Base-by-base conservation (phyloP, 2,113 vertebrate genomes). In the Henicopernis longicauda region DNA sequence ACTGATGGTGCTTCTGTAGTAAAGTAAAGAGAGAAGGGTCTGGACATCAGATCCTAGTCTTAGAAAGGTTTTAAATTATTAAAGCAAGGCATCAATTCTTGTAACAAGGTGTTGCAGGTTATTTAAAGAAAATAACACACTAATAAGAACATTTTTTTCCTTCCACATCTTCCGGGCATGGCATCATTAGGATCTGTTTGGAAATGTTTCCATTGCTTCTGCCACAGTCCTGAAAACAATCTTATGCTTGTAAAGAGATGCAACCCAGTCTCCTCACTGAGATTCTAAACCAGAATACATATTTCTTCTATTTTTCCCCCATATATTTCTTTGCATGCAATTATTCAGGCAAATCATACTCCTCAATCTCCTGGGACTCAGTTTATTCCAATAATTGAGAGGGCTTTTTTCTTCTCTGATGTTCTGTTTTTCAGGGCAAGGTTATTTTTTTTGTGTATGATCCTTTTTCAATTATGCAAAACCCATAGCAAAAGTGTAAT, bases 391-490 rank as follows among this genome's bases (percentile, higher is more conserved):
- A 9, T 80, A 91, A 95, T 3, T 61, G 65, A 87, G 25, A 65
- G 26, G 27, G 32, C 6, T 82, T 89, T 92, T 86, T 95, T 70
- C 47, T 50, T 57, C 71, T 89, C 34, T 61, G 55, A 93, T 67
- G 34, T 65, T 85, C 69, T 62, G 23, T 18, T 96, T 96, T 95
- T 65, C 52, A 86, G 58, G 81, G 69, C 29, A 95, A 84, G 72
- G 76, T 59, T 81, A 55, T 47, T 94, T 97, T 93, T 73, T 66
- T 38, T 79, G 52, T 59, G 27, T 26, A 57, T 20, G 93, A 95
- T 87, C 70, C 73, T 79, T 89, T 88, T 89, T 85, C 87, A 94
- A 82, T 89, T 87, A 87, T 87, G 78, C 57, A 95, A 80, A 96
- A 95, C 54, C 50, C 87, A 91, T 50, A 22, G 57, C 71, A 73